Conservation (phyloP, 30 jellyfish, hydroid and myxozoan species). For the Aurelia aurita complex sp. Pacific region DNA sequence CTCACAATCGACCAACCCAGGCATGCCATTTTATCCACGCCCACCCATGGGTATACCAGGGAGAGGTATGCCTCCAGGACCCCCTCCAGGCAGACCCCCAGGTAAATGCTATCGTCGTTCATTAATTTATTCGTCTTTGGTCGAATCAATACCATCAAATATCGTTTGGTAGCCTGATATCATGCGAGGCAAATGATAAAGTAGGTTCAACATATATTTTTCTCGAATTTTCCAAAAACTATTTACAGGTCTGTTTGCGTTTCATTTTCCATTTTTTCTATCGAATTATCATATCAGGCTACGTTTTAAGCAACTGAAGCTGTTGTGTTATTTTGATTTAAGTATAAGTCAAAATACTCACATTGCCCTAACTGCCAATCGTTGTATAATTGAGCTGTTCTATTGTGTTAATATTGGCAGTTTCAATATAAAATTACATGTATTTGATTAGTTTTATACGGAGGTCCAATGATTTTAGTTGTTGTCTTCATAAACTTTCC, state of each 20-base stretch:
- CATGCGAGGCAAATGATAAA: no score
- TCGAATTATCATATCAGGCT: neutral
- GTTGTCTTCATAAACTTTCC: no score
- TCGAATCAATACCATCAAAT: no score
- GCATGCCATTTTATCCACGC: slow-evolving; percentile 63
- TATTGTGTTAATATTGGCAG: neutral
- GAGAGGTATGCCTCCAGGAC: slow-evolving; percentile 95
- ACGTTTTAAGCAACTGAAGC: neutral
- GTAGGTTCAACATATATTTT: no score
- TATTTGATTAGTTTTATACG: neutral
- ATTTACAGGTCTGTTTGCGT: no score
- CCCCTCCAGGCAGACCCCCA: slow-evolving; percentile 98
- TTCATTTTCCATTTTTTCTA: no score
- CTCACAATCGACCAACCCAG: slow-evolving; percentile 1
- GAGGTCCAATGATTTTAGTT: no score
- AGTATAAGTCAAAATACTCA: neutral
- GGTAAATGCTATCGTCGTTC: slow-evolving; percentile 9
- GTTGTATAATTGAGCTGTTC: neutral
- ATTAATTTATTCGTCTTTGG: no score
- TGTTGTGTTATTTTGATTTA: neutral
- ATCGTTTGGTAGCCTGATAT: no score
- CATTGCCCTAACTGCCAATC: neutral
- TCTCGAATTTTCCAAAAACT: no score
- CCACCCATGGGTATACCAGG: slow-evolving; percentile 84
- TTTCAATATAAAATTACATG: neutral